These are phyloP conservation scores for Orthonevra nobilis DNA, from an alignment of 2,888 invertebrate species.

Conservation along the genomic window DNA sequence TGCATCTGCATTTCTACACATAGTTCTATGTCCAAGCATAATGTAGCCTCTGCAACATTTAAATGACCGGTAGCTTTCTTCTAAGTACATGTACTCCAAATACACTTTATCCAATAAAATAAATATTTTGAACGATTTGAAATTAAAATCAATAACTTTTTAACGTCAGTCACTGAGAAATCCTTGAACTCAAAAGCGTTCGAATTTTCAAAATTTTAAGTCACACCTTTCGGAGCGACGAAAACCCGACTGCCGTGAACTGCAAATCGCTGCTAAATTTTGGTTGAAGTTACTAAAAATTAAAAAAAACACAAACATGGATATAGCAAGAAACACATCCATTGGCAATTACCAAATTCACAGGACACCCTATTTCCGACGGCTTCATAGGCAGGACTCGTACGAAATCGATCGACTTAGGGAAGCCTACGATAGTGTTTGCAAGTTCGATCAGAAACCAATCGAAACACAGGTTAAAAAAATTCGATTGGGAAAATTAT, in stretches of 20 bases:
- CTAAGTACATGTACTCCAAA: too few relatives aligned
- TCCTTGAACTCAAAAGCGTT: background rate
- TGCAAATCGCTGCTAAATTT: slow-evolving; percentile 21
- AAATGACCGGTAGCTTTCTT: too few relatives aligned
- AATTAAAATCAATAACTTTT: background rate
- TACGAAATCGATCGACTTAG: slow-evolving; percentile 41
- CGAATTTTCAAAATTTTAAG: slow-evolving; percentile 8
- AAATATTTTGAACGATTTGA: too few relatives aligned
- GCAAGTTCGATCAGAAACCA: slow-evolving; percentile 47
- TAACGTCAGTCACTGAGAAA: background rate
- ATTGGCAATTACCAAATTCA: slow-evolving; percentile 46
- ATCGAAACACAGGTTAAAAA: slow-evolving; percentile 30
- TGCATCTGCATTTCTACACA: too few relatives aligned
- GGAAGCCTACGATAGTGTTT: slow-evolving; percentile 37
- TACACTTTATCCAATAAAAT: too few relatives aligned
- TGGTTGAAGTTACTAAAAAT: background rate
- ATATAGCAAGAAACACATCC: background rate
- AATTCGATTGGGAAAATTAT: slow-evolving; percentile 35
- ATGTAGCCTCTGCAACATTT: too few relatives aligned
- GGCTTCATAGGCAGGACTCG: slow-evolving; percentile 37
- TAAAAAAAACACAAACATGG: slow-evolving; percentile 41
- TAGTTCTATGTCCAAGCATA: too few relatives aligned
- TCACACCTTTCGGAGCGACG: slow-evolving; percentile 5
- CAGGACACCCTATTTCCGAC: slow-evolving; percentile 36
- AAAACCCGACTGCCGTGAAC: slow-evolving; percentile 1